These are phyloP conservation scores for Patiria pectinifera DNA, from an alignment of 53 echinoderm and acorn worm genomes.

Conservation along the genomic window DNA sequence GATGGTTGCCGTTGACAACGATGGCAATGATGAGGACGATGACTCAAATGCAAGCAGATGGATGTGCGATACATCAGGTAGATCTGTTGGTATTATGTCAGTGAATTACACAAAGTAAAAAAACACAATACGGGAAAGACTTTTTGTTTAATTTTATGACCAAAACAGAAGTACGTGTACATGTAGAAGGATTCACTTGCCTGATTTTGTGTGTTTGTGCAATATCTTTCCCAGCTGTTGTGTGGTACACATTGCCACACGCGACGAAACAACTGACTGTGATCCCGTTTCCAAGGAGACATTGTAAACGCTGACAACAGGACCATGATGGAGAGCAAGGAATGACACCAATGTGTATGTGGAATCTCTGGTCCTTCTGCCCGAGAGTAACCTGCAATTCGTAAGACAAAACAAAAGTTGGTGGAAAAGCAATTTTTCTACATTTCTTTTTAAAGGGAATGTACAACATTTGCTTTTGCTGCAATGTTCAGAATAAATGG, in stretches of 20 bases:
- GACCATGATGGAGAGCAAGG: background rate
- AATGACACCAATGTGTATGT: too few relatives aligned
- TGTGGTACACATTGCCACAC: background rate
- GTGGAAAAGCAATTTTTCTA: too few relatives aligned
- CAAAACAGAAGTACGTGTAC: too few relatives aligned
- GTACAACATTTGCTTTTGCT: too few relatives aligned
- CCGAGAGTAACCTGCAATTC: background rate
- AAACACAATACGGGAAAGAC: too few relatives aligned
- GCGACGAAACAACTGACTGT: background rate
- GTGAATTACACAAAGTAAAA: background rate
- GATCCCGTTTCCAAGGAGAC: background rate
- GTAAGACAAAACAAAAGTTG: background rate
- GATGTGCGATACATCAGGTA: constrained; percentile 20
- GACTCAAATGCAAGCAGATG: constrained; percentile 37
- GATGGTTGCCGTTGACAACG: background rate
- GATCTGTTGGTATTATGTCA: background rate
- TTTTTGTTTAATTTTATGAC: too few relatives aligned
- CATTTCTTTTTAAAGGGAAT: too few relatives aligned
- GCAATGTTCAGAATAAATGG: too few relatives aligned
- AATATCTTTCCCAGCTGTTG: background rate
- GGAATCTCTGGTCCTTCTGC: too few relatives aligned
- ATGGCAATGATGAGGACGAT: background rate
- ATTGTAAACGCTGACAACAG: background rate
- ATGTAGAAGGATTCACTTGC: too few relatives aligned
- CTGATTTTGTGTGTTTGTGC: too few relatives aligned